Conservation (phyloP, 2,888 invertebrate genomes). For the Apamea sordens region DNA sequence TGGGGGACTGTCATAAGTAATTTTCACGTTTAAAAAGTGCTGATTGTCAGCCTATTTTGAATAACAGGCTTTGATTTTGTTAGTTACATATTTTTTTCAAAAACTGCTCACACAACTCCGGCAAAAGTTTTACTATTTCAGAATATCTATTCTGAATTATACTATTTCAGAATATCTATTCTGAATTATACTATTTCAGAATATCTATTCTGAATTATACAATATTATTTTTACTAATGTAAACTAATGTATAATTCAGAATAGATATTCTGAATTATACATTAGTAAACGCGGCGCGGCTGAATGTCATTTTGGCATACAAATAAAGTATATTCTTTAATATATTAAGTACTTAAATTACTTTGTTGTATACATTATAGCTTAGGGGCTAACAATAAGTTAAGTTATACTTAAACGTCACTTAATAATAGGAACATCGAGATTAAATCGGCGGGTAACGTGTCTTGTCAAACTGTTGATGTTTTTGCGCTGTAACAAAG, state of each 20-base stretch:
- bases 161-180: no score
- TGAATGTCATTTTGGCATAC: conserved; percentile 33
- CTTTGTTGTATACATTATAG: conserved; percentile 60
- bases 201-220: no score
- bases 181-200: no score
- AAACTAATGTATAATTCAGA: no score
- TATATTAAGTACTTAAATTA: conserved; percentile 64
- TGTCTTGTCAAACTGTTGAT: conserved; percentile 59
- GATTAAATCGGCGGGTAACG: conserved; percentile 79
- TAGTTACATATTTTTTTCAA: neutral
- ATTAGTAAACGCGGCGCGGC: neutral
- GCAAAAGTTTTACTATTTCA: neutral
- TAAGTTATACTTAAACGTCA: conserved; percentile 68
- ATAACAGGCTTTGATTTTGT: neutral
- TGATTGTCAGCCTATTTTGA: neutral
- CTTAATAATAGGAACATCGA: conserved; percentile 79
- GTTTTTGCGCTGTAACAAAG: conserved; percentile 62
- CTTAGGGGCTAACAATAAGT: conserved; percentile 73
- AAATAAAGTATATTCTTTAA: conserved; percentile 37
- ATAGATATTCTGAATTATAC: neutral
- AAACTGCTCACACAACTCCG: neutral
- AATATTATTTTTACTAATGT: no score
- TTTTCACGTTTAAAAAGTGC: neutral
- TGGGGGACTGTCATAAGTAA: neutral
- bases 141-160: neutral